These are phyloP conservation scores for Nesometra sesokonis DNA, from an alignment of 35 echinoderm and acorn worm species.

Conservation along the genomic window DNA sequence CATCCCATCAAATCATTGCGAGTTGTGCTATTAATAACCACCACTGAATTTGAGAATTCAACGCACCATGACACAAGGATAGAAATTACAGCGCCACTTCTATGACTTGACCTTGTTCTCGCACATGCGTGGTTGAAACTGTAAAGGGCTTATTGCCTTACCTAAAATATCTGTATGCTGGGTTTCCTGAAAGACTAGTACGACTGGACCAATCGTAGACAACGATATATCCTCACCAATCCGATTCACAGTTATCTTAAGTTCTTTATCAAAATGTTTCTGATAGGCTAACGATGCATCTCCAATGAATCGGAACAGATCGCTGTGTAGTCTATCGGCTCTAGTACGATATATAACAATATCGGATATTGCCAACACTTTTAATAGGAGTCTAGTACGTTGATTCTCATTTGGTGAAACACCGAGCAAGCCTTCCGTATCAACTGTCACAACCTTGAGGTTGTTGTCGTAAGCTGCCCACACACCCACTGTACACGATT, in stretches of 20 bases:
- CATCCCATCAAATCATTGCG: too few species aligned
- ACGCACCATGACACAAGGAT: too few species aligned
- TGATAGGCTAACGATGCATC: conserved; percentile 84
- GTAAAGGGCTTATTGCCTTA: neutral
- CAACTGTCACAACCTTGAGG: conserved; percentile 51
- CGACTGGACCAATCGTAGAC: conserved; percentile 77
- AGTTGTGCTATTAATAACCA: too few species aligned
- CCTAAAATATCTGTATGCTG: conserved; percentile 77
- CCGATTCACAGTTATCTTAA: conserved; percentile 42
- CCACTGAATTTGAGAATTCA: too few species aligned
- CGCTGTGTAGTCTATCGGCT: conserved; percentile 64
- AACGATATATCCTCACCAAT: conserved; percentile 34
- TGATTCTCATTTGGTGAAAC: conserved; percentile 77
- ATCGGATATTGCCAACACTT: conserved; percentile 90
- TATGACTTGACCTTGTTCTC: neutral
- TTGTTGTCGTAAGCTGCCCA: conserved; percentile 78
- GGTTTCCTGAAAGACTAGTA: conserved; percentile 94
- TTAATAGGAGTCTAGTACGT: conserved; percentile 80
- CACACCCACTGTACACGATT: conserved; percentile 92
- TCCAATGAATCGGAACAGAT: conserved; percentile 86
- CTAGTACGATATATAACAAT: conserved; percentile 84
- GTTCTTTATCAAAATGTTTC: conserved; percentile 68
- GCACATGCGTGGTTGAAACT: neutral
- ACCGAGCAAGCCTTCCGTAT: conserved; percentile 88
- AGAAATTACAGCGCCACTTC: too few species aligned